phyloP scores from a whole-genome alignment of 2,113 vertebrate genomes.

The Madoqua kirkii region DNA sequence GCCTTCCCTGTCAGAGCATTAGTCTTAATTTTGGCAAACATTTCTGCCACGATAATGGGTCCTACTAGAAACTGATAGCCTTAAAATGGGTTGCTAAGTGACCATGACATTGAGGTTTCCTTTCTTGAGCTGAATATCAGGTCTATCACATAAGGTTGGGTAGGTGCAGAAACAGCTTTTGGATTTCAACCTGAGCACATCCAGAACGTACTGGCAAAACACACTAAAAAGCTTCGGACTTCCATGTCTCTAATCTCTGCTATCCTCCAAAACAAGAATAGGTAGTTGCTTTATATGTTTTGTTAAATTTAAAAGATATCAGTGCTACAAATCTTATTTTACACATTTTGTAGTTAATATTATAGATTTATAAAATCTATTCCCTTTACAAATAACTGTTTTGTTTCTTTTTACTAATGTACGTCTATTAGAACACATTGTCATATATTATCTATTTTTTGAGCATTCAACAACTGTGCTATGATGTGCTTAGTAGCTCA shows the following conservation, averaged over 20 bases:
- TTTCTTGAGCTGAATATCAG: not conserved
- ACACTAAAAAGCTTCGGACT: not conserved
- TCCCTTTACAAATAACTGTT: not conserved
- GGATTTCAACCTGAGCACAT: not conserved
- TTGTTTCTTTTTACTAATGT: not conserved
- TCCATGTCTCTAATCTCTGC: not conserved
- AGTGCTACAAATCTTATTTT: not conserved
- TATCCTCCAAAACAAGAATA: not conserved
- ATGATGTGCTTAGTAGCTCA: not conserved
- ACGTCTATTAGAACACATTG: not conserved
- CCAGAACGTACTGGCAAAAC: not conserved
- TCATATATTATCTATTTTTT: not conserved
- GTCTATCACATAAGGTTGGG: not conserved
- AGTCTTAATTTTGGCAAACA: not conserved
- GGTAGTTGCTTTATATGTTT: not conserved
- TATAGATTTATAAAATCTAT: not conserved
- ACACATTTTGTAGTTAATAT: not conserved
- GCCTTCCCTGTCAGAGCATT: not conserved
- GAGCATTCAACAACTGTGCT: not conserved
- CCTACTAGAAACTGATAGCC: not conserved
- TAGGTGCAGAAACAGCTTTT: not conserved
- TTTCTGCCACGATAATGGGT: not conserved
- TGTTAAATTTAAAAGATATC: not conserved
- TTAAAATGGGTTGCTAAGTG: not conserved
- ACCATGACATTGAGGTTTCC: not conserved